Base-by-base conservation (phyloP, 2,797 vertebrate species). In the Sebastes vulpes region DNA sequence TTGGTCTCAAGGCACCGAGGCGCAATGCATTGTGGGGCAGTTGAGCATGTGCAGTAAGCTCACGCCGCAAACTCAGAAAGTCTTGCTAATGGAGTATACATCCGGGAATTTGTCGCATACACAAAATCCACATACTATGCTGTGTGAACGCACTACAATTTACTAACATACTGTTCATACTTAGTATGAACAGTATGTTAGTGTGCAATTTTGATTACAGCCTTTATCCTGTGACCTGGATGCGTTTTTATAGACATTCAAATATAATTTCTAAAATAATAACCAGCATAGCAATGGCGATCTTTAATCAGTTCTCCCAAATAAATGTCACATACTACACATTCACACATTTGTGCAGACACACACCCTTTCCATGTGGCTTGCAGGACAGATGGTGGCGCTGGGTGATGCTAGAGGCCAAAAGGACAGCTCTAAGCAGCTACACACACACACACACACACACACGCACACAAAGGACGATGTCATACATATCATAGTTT, bases 381-480 rank as follows among this genome's bases (percentile, higher is more conserved):
- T 89, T 63, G 60, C 74, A 88, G 83, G 85, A 84, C 90, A 93
- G 91, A 93, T 92, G 89, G 91, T 85, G 80, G 78, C 77, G 77
- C 65, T 84, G 83, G 79, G 86, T 92, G 89, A 92, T 72, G 92
- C 90, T 72, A 57, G 77, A 86, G 85, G 89, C 81, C 77, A 82
- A 84, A 85, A 75, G 76, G 65, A 83, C 63, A 80, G 53, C 65
- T 71, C 61, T 52, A 72, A 89, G 72, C 79, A 82, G 75, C 29
- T 26, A 71, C 66, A 73, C 64, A 82, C 56, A 67, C 54, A 72
- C 66, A 70, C 66, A 72, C 60, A 66, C 58, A 52, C 61, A 69
- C 31, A 29, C 48, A 70, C 23, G 35, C 12, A 63, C 25, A 70
- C 50, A 52, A 6, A 21, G 23, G 23, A 65, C 8, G 1, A 21